Evolutionary conservation across 2,888 invertebrate species (phyloP).

Genomic region (Drosophila melanocephala): DNA sequence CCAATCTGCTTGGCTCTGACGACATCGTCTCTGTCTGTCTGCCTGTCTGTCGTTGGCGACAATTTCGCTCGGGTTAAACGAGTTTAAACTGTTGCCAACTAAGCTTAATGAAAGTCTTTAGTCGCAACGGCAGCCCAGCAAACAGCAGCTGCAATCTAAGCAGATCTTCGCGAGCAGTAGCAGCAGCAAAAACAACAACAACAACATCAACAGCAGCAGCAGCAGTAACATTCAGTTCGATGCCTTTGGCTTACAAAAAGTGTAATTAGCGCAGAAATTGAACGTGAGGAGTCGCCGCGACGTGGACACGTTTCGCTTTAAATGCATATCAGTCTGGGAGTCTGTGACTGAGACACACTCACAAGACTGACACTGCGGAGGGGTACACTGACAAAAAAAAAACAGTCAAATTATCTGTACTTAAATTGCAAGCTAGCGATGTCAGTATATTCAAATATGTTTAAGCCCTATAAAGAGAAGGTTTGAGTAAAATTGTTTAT

Average conservation of each 20-base stretch:
- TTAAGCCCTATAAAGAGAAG: neutral
- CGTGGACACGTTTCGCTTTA: constrained; percentile 78
- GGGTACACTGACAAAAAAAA: constrained; percentile 2
- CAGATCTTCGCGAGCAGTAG: constrained; percentile 54
- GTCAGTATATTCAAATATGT: neutral
- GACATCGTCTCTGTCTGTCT: constrained; percentile 38
- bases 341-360: constrained; percentile 23
- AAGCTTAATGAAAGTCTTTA: constrained; percentile 81
- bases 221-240: constrained; percentile 37
- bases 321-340: constrained; percentile 75
- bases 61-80: constrained; percentile 76
- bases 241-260: constrained; percentile 79
- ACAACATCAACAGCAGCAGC: neutral
- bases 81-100: constrained; percentile 75
- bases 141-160: constrained; percentile 63
- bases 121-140: constrained; percentile 39
- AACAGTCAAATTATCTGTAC: neutral
- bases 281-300: constrained; percentile 68
- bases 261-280: constrained; percentile 83
- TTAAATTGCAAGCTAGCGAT: neutral
- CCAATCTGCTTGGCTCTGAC: constrained; percentile 63
- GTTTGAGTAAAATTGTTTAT: neutral
- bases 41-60: constrained; percentile 55
- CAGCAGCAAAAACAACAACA: constrained; percentile 11
- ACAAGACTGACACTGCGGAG: constrained; percentile 4